phyloP scores from a whole-genome alignment of 2,113 vertebrate genomes.

The Nicator chloris region DNA sequence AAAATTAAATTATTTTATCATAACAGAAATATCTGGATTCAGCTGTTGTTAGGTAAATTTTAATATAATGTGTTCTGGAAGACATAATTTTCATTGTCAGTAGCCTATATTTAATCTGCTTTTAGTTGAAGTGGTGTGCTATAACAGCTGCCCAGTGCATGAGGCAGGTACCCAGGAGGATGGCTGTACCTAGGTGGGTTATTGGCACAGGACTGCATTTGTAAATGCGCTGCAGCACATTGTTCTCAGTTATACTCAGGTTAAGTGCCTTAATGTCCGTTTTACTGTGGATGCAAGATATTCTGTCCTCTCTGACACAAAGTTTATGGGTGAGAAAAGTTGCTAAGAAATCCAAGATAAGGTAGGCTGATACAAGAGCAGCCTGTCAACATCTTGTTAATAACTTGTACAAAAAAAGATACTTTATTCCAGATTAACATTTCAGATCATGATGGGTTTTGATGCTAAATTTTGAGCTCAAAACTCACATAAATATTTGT shows the following conservation, averaged over 20 bases:
- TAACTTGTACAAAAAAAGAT: background rate
- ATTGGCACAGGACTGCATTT: background rate
- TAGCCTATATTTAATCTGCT: background rate
- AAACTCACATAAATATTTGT: background rate
- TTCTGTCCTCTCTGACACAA: background rate
- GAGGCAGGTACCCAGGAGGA: background rate
- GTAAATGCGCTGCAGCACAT: background rate
- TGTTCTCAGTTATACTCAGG: background rate
- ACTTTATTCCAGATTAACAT: background rate
- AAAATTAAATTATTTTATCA: background rate
- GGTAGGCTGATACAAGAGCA: background rate
- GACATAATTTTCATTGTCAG: background rate
- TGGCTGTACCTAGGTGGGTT: background rate
- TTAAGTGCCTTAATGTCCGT: background rate
- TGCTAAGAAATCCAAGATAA: background rate
- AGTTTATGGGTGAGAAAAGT: background rate
- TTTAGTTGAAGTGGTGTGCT: background rate
- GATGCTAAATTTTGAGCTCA: background rate
- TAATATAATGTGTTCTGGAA: background rate
- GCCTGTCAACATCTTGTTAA: background rate
- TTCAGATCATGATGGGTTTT: background rate
- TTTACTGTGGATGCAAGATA: background rate
- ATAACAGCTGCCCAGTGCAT: background rate
- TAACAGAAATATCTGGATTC: background rate
- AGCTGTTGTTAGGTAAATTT: background rate